phyloP scores from a whole-genome alignment of 2,113 vertebrate genomes.

The Turdus rufiventris region DNA sequence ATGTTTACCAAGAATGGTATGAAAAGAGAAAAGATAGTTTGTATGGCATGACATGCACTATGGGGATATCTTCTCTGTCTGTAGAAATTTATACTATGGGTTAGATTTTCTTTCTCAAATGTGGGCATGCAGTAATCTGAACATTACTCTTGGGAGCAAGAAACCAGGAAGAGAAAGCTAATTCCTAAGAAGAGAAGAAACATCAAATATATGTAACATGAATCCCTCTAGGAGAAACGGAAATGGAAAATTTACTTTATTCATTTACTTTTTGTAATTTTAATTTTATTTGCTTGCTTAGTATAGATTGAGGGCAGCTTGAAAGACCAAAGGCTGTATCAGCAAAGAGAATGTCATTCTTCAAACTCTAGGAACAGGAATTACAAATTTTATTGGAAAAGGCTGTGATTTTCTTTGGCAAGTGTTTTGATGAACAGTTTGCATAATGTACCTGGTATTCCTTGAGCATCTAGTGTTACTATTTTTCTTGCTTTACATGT shows the following conservation, averaged over 20 bases:
- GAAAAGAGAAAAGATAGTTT: not conserved
- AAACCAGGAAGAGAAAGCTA: conserved; percentile 30
- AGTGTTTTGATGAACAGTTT: conserved; percentile 21
- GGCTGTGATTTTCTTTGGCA: not conserved
- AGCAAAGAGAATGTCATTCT: conserved; percentile 18
- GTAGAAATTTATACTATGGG: not conserved
- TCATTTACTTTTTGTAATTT: conserved; percentile 60
- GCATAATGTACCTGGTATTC: not conserved
- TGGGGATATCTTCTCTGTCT: not conserved
- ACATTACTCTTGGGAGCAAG: not conserved
- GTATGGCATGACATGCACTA: not conserved
- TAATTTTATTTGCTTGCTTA: conserved; percentile 58
- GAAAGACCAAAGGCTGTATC: conserved; percentile 42
- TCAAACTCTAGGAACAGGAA: not conserved
- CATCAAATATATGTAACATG: conserved; percentile 31
- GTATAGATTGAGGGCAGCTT: conserved; percentile 46
- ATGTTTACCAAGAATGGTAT: not conserved
- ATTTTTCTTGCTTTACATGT: not conserved
- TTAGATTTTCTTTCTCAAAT: conserved; percentile 1
- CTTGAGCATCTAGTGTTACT: not conserved
- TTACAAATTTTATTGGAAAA: conserved; percentile 13
- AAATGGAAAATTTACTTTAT: conserved; percentile 58
- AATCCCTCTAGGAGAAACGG: conserved; percentile 43
- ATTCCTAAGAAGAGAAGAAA: conserved; percentile 34
- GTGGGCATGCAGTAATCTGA: not conserved